phyloP scores from a whole-genome alignment of 2,888 invertebrate genomes.

The Dromius quadrimaculatus region DNA sequence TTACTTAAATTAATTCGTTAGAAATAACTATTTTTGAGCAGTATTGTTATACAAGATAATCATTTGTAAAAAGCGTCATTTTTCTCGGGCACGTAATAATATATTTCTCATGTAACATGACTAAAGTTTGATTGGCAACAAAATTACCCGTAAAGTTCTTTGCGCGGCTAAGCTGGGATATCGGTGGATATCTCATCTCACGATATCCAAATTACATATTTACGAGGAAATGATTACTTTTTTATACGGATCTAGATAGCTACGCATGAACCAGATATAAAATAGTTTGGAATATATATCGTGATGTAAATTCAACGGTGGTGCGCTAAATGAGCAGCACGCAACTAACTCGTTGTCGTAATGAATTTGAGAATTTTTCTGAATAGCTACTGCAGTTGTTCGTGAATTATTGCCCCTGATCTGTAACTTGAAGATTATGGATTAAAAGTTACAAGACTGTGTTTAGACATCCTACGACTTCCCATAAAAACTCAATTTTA shows the following conservation, averaged over 20 bases:
- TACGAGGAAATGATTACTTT: slow-evolving; percentile 50
- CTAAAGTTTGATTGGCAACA: slow-evolving; percentile 44
- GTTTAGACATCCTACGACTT: too few relatives aligned
- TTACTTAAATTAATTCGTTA: slow-evolving; percentile 23
- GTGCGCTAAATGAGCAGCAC: slow-evolving; percentile 40
- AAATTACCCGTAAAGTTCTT: slow-evolving; percentile 40
- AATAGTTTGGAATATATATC: slow-evolving; percentile 35
- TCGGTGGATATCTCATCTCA: slow-evolving; percentile 50
- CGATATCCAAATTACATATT: slow-evolving; percentile 50
- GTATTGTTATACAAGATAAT: slow-evolving; percentile 23
- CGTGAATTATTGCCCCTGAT: too few relatives aligned
- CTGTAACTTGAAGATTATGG: too few relatives aligned
- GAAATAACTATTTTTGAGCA: slow-evolving; percentile 20
- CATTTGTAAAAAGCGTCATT: slow-evolving; percentile 30
- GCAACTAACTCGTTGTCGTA: slow-evolving; percentile 47
- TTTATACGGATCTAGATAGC: slow-evolving; percentile 49
- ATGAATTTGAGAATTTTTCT: slow-evolving; percentile 47
- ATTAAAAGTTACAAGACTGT: too few relatives aligned
- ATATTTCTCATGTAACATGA: slow-evolving; percentile 40
- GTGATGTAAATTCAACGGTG: slow-evolving; percentile 38
- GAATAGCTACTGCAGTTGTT: slow-evolving; percentile 33
- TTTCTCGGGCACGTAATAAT: slow-evolving; percentile 31
- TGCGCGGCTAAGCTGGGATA: slow-evolving; percentile 42
- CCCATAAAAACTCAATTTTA: too few relatives aligned
- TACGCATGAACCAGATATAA: slow-evolving; percentile 43